phyloP scores from a whole-genome alignment of 2,113 vertebrate genomes.

The Hystrix brachyura region DNA sequence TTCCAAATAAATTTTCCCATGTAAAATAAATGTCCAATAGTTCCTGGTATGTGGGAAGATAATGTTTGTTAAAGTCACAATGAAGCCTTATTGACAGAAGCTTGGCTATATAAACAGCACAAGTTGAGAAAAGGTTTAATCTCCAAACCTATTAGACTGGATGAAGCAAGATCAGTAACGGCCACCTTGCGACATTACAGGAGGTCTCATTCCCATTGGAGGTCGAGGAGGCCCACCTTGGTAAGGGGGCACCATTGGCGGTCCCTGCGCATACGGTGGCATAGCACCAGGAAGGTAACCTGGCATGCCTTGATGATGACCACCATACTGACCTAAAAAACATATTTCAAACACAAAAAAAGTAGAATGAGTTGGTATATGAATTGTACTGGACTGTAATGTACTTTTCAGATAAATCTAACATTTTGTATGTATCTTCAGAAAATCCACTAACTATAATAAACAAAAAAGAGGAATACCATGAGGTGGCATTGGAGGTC shows the following conservation, averaged over 20 bases:
- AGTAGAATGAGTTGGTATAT: conserved; percentile 5
- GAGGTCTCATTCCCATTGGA: conserved; percentile 99
- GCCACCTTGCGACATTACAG: conserved; percentile 99
- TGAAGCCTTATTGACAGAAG: conserved; percentile 94
- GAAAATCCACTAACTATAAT: conserved; percentile 60
- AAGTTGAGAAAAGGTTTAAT: conserved; percentile 98
- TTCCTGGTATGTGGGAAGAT: conserved; percentile 92
- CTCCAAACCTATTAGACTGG: conserved; percentile 97
- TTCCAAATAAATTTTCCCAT: conserved; percentile 93
- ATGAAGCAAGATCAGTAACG: conserved; percentile 96
- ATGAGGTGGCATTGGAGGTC: conserved; percentile 94
- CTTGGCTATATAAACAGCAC: conserved; percentile 95
- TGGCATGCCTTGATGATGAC: conserved; percentile 97
- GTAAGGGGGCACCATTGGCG: conserved; percentile 97
- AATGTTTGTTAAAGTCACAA: conserved; percentile 93
- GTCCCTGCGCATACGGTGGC: conserved; percentile 97
- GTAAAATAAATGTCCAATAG: conserved; percentile 95
- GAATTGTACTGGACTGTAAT: background rate
- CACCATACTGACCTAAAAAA: conserved; percentile 96
- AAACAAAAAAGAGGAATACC: conserved; percentile 84
- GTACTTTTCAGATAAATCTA: conserved; percentile 35
- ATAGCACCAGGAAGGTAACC: conserved; percentile 97
- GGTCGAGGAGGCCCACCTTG: conserved; percentile 97
- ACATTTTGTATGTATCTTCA: background rate
- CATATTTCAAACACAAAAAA: conserved; percentile 80